A percentile compares a stretch with the other conserved stretches of the same genome.
These are phyloP conservation scores for Agrenia bidenticulata DNA, from an alignment of 2,888 invertebrate species.

Conservation along the genomic window DNA sequence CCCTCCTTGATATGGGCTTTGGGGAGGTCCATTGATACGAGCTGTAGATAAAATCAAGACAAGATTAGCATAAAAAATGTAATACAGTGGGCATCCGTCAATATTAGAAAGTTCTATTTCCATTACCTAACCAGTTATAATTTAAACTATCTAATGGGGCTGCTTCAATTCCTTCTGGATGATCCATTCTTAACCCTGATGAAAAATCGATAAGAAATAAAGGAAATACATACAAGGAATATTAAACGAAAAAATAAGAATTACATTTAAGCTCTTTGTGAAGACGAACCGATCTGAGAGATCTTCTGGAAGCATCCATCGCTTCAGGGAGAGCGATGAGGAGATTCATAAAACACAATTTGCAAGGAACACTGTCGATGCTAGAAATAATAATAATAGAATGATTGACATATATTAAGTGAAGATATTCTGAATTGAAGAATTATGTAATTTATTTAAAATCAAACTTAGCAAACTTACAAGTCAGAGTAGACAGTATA, in stretches of 20 bases:
- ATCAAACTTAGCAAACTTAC: conserved; percentile 54
- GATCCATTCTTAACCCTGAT: conserved; percentile 68
- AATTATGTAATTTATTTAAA: conserved; percentile 11
- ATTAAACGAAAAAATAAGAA: conserved; percentile 4
- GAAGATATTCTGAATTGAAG: too few species aligned
- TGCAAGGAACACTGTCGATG: conserved; percentile 80
- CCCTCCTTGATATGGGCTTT: conserved; percentile 92
- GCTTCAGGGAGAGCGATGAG: conserved; percentile 30
- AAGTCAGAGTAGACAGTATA: conserved; percentile 61
- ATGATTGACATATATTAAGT: neutral
- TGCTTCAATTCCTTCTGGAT: conserved; percentile 82
- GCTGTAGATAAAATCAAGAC: conserved; percentile 58
- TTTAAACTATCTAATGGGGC: conserved; percentile 75
- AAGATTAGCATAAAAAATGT: neutral
- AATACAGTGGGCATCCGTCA: too few species aligned
- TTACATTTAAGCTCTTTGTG: conserved; percentile 52
- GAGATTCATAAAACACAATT: conserved; percentile 67
- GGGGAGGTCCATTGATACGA: conserved; percentile 84
- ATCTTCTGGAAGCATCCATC: conserved; percentile 24
- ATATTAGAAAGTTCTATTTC: neutral
- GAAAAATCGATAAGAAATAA: neutral
- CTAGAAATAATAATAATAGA: conserved; percentile 57
- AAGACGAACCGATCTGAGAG: conserved; percentile 45
- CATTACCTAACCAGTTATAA: conserved; percentile 77
- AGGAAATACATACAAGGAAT: conserved; percentile 5